Evolutionary conservation across 2,888 invertebrate genomes (phyloP), one percentile per base, ranked within the genome.

Genomic region (Cordilura impudica): DNA sequence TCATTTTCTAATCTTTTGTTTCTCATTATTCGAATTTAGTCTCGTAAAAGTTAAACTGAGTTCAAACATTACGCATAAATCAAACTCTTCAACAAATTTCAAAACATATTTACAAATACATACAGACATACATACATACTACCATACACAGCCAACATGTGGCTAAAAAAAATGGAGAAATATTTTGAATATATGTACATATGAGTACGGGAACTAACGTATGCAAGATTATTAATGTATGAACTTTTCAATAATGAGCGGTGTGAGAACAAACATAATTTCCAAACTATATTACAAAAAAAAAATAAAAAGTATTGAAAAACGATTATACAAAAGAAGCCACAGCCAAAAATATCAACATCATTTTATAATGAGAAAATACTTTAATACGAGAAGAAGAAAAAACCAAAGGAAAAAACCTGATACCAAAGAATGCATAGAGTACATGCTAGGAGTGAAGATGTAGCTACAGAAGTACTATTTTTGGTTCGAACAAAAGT

Each of bases 181-280:
- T n/a, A n/a, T n/a, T n/a, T 21, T 2, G 6, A 23, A 47, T 47
- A 14, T 26, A 51, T 56, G 31, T 39, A 23, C 23, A n/a, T 39
- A 56, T 56, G 8, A 4, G n/a, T 39, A 39, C 35, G 35, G 35
- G 35, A n/a, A 39, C 4, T 39, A n/a, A n/a, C 12, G n/a, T n/a
- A 39, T 43, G 12, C 8, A 66, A 18, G 26, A 53, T 53, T 53
- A 43, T 45, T 60, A 60, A 45, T 61, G 31, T 63, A 51, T 51
- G 49, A 63, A 63, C 21, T 49, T 69, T 69, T 69, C 21, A 21
- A 53, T 47, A 56, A 67, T 56, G 43, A 69, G 56, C 47, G 29
- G 43, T 53, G 66, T 43, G 47, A 31, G 67, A 67, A 66, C 23
- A 69, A 69, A 54, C 26, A 54, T 53, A 53, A 16, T 35, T 10